A percentile compares a stretch with the other conserved stretches of the same genome.
phyloP scores from a whole-genome alignment of 1,140 invertebrate species.

The Lutraria rhynchaena region DNA sequence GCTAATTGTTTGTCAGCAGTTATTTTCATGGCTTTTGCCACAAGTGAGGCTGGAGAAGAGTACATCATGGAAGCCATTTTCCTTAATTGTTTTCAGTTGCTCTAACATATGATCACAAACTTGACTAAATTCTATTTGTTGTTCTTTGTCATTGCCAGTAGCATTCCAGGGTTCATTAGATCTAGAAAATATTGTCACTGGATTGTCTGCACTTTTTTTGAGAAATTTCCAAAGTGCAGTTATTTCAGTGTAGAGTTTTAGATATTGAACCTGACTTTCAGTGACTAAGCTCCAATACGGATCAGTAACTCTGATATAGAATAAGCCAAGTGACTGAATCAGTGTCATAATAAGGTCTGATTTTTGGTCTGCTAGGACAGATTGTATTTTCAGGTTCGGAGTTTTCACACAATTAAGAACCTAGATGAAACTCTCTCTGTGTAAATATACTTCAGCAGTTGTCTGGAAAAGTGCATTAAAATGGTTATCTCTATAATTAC shows the following conservation, averaged over 20 bases:
- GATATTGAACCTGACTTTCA: constrained; percentile 16
- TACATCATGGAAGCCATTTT: no score
- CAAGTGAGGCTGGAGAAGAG: neutral
- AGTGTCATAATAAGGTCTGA: neutral
- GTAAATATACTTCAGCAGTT: constrained; percentile 9
- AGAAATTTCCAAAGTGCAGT: constrained; percentile 8
- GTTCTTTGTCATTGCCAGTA: neutral
- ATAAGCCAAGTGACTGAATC: neutral
- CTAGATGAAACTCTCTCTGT: neutral
- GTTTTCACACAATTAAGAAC: neutral
- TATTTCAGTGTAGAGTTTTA: constrained; percentile 21
- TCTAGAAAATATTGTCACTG: neutral
- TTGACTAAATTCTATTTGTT: neutral
- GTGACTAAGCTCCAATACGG: constrained; percentile 44
- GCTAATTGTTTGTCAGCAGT: constrained; percentile 24
- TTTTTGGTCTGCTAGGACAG: constrained; percentile 23
- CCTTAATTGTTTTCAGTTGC: neutral
- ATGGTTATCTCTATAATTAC: constrained; percentile 44
- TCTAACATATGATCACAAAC: neutral
- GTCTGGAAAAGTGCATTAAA: no score
- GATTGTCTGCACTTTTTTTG: neutral
- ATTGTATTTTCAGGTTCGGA: neutral
- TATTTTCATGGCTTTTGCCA: neutral
- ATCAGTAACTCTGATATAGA: constrained; percentile 22
- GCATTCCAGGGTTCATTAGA: neutral